These are phyloP conservation scores for Digitonthophagus gazella DNA, from an alignment of 2,888 invertebrate genomes.

Conservation along the genomic window DNA sequence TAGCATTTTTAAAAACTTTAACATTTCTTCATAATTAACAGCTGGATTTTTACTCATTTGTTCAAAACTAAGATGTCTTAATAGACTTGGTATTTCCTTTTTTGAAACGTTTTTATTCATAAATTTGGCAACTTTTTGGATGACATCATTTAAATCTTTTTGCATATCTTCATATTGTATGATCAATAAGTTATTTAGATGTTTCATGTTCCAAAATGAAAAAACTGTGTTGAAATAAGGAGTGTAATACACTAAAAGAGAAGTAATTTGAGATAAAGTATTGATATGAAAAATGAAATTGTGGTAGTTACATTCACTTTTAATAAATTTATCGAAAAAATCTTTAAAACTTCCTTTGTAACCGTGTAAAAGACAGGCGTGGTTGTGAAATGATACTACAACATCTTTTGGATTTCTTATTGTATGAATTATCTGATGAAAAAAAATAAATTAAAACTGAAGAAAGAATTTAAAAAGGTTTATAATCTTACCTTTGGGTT, in stretches of 20 bases:
- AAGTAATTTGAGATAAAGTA: background rate
- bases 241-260: constrained; percentile 13
- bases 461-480: too few relatives aligned
- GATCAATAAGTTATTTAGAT: constrained; percentile 21
- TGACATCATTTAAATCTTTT: constrained; percentile 49
- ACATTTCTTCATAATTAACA: constrained; percentile 44
- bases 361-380: constrained; percentile 49
- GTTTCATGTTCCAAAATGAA: constrained; percentile 18
- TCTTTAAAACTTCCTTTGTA: constrained; percentile 44
- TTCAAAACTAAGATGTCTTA: constrained; percentile 52
- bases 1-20: background rate
- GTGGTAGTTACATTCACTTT: constrained; percentile 52
- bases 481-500: too few relatives aligned
- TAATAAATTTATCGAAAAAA: constrained; percentile 31
- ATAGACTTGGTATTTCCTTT: constrained; percentile 45
- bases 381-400: constrained; percentile 31
- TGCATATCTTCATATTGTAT: constrained; percentile 28
- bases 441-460: too few relatives aligned
- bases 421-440: constrained; percentile 31
- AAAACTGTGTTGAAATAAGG: constrained; percentile 21
- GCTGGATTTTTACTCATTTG: constrained; percentile 54
- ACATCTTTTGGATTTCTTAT: constrained; percentile 33
- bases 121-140: constrained; percentile 48
- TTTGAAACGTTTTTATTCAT: constrained; percentile 42
- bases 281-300: background rate